A percentile compares a stretch with the other conserved stretches of the same genome.
These are phyloP conservation scores for Aethes cnicana DNA, from an alignment of 2,888 invertebrate species.

Conservation along the genomic window DNA sequence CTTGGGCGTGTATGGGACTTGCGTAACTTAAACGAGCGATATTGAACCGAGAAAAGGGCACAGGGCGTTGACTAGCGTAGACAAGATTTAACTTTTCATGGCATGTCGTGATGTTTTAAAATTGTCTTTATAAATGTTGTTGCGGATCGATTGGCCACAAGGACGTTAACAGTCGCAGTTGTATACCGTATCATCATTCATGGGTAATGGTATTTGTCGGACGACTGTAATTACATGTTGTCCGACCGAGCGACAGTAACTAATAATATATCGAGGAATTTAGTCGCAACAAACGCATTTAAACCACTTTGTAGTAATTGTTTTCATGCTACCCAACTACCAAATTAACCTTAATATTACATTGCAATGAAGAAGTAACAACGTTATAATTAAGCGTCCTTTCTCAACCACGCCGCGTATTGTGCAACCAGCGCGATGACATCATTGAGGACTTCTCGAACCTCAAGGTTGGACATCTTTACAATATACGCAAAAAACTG, in stretches of 20 bases:
- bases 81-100: slow-evolving; percentile 5
- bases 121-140: slow-evolving; percentile 19
- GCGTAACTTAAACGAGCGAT: slow-evolving; percentile 2
- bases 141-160: slow-evolving; percentile 41
- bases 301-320: too few species aligned
- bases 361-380: slow-evolving; percentile 10
- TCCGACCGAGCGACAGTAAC: slow-evolving; percentile 12
- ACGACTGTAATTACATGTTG: slow-evolving; percentile 15
- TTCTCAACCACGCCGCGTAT: slow-evolving; percentile 7
- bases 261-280: not conserved
- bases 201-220: slow-evolving; percentile 32
- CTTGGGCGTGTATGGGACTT: slow-evolving; percentile 5
- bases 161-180: slow-evolving; percentile 34
- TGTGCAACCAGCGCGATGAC: slow-evolving; percentile 22
- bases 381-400: slow-evolving; percentile 14
- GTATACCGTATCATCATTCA: slow-evolving; percentile 9
- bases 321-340: too few species aligned
- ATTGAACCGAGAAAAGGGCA: slow-evolving; percentile 5
- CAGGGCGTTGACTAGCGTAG: slow-evolving; percentile 1
- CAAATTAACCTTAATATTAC: slow-evolving; percentile 14
- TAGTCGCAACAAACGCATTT: not conserved
- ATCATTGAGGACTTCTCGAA: slow-evolving; percentile 24
- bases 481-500: slow-evolving; percentile 8
- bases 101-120: slow-evolving; percentile 4
- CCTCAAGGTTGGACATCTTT: slow-evolving; percentile 14